phyloP scores from a whole-genome alignment of 1,140 invertebrate genomes.

The Gryllus bimaculatus region DNA sequence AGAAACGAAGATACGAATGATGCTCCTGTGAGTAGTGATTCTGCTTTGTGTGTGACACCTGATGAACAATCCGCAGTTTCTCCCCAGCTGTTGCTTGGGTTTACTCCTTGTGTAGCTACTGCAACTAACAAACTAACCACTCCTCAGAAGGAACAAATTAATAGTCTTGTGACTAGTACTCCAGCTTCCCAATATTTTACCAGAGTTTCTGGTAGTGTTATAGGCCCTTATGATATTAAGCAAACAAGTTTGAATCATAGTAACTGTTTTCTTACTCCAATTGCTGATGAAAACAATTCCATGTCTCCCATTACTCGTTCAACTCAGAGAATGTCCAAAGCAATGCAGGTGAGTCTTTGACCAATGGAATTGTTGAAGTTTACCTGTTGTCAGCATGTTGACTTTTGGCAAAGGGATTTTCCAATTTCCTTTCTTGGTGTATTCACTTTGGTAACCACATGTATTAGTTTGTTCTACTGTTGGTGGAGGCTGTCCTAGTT shows the following conservation, averaged over 20 bases:
- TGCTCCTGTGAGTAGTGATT: neutral
- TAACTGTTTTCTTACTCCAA: conserved; percentile 37
- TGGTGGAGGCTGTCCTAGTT: no score
- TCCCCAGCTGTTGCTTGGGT: neutral
- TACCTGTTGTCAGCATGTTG: conserved; percentile 4
- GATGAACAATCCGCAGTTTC: conserved; percentile 8
- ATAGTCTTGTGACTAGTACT: conserved; percentile 16
- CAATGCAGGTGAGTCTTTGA: conserved; percentile 62
- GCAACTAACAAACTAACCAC: conserved; percentile 13
- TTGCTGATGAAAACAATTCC: conserved; percentile 52
- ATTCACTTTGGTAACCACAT: conserved; percentile 24
- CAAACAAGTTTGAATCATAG: conserved; percentile 16
- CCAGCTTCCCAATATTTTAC: conserved; percentile 13
- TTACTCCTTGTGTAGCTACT: neutral
- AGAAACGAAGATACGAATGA: neutral
- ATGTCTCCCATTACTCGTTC: conserved; percentile 82
- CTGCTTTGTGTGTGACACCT: neutral
- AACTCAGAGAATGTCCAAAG: conserved; percentile 69
- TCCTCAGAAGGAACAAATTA: conserved; percentile 12
- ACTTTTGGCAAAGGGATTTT: conserved; percentile 14
- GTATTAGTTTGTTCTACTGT: conserved; percentile 14
- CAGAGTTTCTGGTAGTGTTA: conserved; percentile 1
- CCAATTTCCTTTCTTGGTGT: conserved; percentile 20
- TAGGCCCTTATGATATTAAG: conserved; percentile 3
- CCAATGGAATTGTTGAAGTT: neutral